Evolutionary conservation across 2,888 invertebrate species (phyloP).

Genomic region (Drosophila falleni): DNA sequence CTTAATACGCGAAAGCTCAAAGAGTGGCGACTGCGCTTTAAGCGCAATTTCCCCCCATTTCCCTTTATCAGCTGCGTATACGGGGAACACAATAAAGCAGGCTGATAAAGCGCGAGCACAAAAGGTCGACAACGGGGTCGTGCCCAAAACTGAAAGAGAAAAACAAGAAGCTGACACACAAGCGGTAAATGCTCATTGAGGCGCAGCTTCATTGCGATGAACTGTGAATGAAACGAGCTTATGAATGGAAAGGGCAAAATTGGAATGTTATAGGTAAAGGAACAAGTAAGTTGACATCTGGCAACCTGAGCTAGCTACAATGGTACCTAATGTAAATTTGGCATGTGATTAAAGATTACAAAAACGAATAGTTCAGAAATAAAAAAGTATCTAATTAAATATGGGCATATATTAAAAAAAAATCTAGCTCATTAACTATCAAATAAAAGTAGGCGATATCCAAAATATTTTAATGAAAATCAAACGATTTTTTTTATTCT

Average conservation of each 20-base stretch:
- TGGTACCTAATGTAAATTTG: neutral
- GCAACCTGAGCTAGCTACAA: neutral
- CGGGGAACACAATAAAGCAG: constrained; percentile 36
- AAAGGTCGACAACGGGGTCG: constrained; percentile 29
- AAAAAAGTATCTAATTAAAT: too few species aligned
- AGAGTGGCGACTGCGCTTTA: constrained; percentile 21
- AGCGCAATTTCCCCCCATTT: neutral
- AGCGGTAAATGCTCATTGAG: constrained; percentile 41
- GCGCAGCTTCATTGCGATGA: constrained; percentile 29
- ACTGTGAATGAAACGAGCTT: constrained; percentile 35
- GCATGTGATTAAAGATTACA: neutral
- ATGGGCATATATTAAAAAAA: too few species aligned
- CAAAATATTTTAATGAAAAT: too few species aligned
- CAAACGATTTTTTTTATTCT: too few species aligned
- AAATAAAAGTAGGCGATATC: too few species aligned
- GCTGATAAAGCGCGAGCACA: constrained; percentile 37
- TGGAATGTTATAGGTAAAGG: neutral
- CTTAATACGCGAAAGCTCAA: constrained; percentile 30
- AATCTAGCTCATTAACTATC: too few species aligned
- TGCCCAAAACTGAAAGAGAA: constrained; percentile 5
- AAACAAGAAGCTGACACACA: constrained; percentile 21
- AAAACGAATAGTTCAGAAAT: too few species aligned
- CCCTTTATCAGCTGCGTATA: constrained; percentile 45
- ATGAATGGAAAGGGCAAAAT: constrained; percentile 29
- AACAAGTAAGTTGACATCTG: neutral